Conservation (phyloP, 2,888 invertebrate genomes). For the Teleogryllus oceanicus region DNA sequence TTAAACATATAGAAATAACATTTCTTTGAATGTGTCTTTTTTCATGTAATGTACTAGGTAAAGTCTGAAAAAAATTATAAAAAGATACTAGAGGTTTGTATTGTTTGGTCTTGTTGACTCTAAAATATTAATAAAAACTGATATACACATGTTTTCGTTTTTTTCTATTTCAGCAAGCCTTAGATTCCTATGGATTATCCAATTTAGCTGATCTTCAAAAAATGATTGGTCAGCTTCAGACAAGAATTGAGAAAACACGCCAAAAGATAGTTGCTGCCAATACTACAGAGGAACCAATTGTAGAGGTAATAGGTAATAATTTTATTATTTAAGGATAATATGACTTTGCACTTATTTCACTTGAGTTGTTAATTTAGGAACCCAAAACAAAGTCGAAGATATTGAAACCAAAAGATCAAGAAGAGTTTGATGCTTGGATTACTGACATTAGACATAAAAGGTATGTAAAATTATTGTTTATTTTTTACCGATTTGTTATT, state of each 20-base stretch:
- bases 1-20: no score
- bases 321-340: background rate
- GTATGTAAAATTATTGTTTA: conserved; percentile 46
- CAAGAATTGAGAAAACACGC: conserved; percentile 71
- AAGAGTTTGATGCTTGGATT: conserved; percentile 57
- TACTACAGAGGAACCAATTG: conserved; percentile 58
- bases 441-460: conserved; percentile 56
- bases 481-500: no score
- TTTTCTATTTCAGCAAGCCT: conserved; percentile 55
- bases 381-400: conserved; percentile 38
- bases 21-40: no score
- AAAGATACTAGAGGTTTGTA: background rate
- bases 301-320: conserved; percentile 36
- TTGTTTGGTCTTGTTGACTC: background rate
- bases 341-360: background rate
- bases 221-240: conserved; percentile 64
- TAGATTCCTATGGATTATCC: conserved; percentile 71
- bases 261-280: conserved; percentile 70
- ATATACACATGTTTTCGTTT: conserved; percentile 4
- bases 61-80: no score
- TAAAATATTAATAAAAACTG: background rate
- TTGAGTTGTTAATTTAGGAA: conserved; percentile 40
- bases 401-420: conserved; percentile 48
- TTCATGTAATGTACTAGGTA: no score
- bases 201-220: conserved; percentile 77